Evolutionary conservation across 2,888 invertebrate genomes (phyloP), one percentile per base, ranked within the genome.

Genomic region (Cheilosia vernalis): DNA sequence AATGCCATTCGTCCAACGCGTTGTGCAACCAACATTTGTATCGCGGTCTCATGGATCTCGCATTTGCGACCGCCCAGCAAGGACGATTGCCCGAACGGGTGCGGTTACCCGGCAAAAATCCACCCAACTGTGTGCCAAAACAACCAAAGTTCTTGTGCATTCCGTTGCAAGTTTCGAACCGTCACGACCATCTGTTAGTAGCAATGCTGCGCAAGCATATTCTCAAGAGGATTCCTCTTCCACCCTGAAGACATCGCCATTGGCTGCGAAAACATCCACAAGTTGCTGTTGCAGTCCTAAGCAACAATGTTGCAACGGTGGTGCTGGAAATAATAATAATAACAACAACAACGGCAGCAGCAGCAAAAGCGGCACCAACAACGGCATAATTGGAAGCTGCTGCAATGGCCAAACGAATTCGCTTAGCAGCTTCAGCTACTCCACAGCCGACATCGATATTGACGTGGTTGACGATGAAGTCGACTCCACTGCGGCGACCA

Each of bases 1-100:
- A 90, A 97, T 97, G 97, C 97, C 97, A 92, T 97, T 97, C 94
- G 95, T 97, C 91, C 95, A 96, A 91, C 95, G 97, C 89, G 95
- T 95, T 90, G 95, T 97, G 91, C 96, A 96, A 92, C 97, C 97
- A 89, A 95, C 95, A 91, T 95, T 93, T 93, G 93, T 97, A 92
- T 95, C 96, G 90, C 95, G 95, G 90, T 86, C 87, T 37, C 84
- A 82, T 79, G 76, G 87, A 77, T 79, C 74, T 80, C 58, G 66
- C 42, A 70, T 58, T 56, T 67, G 37, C 66, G 77, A 76, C 60
- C 51, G 78, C 44, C 58, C 67, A 15, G 55, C 77, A 76, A 85
- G 70, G 72, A 87, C 85, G 40, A 73, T 70, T 72, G 40, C 15
- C 47, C 67, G 78, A 73, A 49, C 76, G 67, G 80, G 80, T 77